phyloP scores from a whole-genome alignment of 2,113 vertebrate species.

The Nothoprocta perdicaria region DNA sequence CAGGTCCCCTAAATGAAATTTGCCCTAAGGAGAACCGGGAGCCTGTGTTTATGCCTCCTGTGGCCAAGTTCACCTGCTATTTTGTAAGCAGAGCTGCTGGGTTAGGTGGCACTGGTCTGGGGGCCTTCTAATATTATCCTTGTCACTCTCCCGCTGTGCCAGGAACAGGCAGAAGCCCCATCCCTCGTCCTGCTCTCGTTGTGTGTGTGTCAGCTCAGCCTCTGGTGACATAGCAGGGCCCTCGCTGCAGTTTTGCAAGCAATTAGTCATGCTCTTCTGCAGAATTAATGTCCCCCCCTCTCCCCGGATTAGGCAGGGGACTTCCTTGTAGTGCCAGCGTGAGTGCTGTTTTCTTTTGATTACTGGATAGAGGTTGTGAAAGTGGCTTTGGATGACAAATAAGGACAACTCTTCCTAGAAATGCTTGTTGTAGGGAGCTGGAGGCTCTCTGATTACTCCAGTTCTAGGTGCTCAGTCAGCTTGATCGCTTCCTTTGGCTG shows the following conservation, averaged over 20 bases:
- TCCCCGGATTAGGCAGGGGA: not conserved
- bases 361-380: not conserved
- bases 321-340: not conserved
- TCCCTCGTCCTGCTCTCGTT: not conserved
- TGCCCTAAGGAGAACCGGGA: not conserved
- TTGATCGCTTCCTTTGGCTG: accelerated
- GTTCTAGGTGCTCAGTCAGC: not conserved
- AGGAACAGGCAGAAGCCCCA: not conserved
- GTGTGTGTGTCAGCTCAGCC: not conserved
- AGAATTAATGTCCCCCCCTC: not conserved
- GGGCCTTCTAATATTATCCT: not conserved
- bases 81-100: accelerated
- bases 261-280: not conserved
- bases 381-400: not conserved
- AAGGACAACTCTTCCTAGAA: not conserved
- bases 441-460: not conserved
- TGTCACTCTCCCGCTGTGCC: accelerated
- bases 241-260: not conserved
- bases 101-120: accelerated
- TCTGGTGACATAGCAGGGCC: not conserved
- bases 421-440: not conserved
- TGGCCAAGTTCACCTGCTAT: not conserved
- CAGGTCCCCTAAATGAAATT: not conserved
- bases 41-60: accelerated
- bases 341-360: not conserved